Conservation (phyloP, 30 jellyfish, hydroid and myxozoan genomes). For the Hydractinia symbiolongicarpus region DNA sequence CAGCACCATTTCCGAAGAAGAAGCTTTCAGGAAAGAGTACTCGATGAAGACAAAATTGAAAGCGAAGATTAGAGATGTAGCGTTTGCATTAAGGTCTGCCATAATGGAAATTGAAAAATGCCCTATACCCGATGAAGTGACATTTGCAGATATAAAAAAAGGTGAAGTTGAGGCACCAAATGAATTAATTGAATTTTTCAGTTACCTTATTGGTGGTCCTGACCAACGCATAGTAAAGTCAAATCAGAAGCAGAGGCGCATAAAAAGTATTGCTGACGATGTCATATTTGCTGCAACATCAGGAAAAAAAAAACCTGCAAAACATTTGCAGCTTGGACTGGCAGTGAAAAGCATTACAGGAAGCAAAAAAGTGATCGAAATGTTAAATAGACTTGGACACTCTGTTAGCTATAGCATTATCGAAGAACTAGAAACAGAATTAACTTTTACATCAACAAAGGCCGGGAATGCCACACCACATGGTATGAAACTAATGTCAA, state of each 20-base stretch:
- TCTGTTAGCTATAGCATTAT: no score
- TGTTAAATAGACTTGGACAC: no score
- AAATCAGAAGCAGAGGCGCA: neutral
- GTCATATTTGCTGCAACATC: constrained; percentile 21
- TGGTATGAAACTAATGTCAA: no score
- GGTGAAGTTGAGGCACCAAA: constrained; percentile 9
- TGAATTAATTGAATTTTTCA: neutral
- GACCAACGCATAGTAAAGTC: constrained; percentile 6
- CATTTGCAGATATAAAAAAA: constrained; percentile 13
- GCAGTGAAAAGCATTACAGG: constrained; percentile 9
- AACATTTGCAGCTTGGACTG: neutral
- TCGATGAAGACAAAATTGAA: constrained; percentile 14
- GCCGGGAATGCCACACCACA: no score
- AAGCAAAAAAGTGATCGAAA: neutral
- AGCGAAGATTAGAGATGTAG: constrained; percentile 10
- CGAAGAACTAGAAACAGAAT: no score
- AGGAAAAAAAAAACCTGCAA: neutral
- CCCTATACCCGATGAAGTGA: constrained; percentile 10
- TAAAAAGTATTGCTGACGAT: neutral
- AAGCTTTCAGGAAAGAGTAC: constrained; percentile 7
- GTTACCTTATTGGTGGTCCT: constrained; percentile 8
- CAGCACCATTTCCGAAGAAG: neutral
- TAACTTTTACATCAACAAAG: no score
- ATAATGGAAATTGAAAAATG: neutral
- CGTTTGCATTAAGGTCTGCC: neutral